These are phyloP conservation scores for Protobothrops mucrosquamatus DNA, from an alignment of 2,113 vertebrate species.

Conservation along the genomic window DNA sequence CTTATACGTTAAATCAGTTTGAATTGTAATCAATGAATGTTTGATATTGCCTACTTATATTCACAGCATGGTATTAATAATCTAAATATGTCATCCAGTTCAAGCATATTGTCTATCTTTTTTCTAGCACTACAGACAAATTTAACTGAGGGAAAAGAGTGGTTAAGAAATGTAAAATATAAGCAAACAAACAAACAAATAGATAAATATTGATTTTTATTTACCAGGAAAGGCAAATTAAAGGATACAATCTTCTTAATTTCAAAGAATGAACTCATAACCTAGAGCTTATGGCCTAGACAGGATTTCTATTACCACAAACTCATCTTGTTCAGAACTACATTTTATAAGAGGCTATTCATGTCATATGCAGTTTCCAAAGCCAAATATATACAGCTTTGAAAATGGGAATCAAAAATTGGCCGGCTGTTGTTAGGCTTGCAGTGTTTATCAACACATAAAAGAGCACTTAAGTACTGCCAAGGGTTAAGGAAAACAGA, in stretches of 20 bases:
- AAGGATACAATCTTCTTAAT: not conserved
- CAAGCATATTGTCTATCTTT: not conserved
- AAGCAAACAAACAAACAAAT: too few species aligned
- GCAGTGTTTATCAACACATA: not conserved
- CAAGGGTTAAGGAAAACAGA: not conserved
- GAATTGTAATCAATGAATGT: not conserved
- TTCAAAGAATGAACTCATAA: not conserved
- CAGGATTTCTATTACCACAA: not conserved
- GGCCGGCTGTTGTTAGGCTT: slow-evolving; percentile 18
- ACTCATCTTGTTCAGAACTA: not conserved
- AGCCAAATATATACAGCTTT: slow-evolving; percentile 28
- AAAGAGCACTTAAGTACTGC: slow-evolving; percentile 18
- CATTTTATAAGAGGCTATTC: slow-evolving; percentile 8
- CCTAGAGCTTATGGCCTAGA: accelerated
- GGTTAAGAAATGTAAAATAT: too few species aligned
- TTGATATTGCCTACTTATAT: not conserved
- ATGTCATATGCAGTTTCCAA: slow-evolving; percentile 33
- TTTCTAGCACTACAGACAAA: not conserved
- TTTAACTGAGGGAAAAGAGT: not conserved
- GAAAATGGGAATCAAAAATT: slow-evolving; percentile 15
- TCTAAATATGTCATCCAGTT: not conserved
- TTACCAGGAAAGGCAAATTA: accelerated
- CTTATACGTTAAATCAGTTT: not conserved
- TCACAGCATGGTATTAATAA: not conserved
- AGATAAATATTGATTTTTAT: not conserved